Percentiles rank a stretch among this genome's conserved stretches.
Conservation (phyloP, 2,797 vertebrate species). For the Australoheros facetus region DNA sequence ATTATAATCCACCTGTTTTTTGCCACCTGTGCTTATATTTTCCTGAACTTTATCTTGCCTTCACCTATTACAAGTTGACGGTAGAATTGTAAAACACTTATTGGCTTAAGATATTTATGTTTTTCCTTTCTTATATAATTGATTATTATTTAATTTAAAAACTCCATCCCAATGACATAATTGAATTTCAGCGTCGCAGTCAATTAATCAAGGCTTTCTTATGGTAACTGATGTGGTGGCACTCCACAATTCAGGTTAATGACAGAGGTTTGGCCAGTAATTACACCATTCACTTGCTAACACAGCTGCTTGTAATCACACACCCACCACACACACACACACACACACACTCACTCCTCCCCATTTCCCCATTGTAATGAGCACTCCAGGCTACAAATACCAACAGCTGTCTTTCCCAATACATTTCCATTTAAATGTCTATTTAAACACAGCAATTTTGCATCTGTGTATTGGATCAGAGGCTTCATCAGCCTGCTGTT, state of each 20-base stretch:
- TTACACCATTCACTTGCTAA: constrained; percentile 97
- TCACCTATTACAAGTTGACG: neutral
- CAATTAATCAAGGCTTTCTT: constrained; percentile 95
- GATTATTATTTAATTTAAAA: constrained; percentile 86
- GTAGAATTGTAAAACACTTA: neutral
- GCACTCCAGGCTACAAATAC: constrained; percentile 86
- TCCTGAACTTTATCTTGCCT: neutral
- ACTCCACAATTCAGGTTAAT: constrained; percentile 91
- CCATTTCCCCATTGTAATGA: constrained; percentile 93
- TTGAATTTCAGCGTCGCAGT: constrained; percentile 89
- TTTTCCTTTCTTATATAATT: constrained; percentile 69
- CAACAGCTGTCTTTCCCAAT: constrained; percentile 79
- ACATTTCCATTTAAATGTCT: constrained; percentile 80
- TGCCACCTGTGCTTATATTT: neutral
- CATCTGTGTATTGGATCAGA: constrained; percentile 72
- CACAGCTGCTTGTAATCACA: constrained; percentile 84
- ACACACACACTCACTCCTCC: constrained; percentile 46
- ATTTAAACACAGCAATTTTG: constrained; percentile 70
- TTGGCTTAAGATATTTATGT: neutral
- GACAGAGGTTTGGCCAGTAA: constrained; percentile 86
- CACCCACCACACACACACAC: constrained; percentile 36
- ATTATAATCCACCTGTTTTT: constrained; percentile 15
- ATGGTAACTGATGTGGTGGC: constrained; percentile 94
- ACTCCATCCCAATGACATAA: constrained; percentile 86
- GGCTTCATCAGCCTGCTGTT: constrained; percentile 27